Percentiles rank a stretch among this genome's conserved stretches.
phyloP scores from a whole-genome alignment of 1,140 invertebrate genomes.

The Heliconius eleuchia region DNA sequence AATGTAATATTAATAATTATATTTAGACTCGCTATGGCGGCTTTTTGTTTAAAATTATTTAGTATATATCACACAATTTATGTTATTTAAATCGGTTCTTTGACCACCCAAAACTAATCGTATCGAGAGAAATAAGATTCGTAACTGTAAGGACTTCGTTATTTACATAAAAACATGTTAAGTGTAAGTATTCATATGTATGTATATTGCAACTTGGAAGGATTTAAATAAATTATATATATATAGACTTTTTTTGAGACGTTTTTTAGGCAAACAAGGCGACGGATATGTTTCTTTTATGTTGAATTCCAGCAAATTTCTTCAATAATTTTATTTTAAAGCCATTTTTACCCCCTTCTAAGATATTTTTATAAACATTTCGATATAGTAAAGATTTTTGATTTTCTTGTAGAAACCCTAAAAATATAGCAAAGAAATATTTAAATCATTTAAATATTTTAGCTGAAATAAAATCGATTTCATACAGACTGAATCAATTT shows the following conservation, averaged over 20 bases:
- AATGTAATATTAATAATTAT: too few species aligned
- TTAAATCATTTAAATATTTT: background rate
- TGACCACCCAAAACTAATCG: slow-evolving; percentile 7
- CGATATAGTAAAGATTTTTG: too few species aligned
- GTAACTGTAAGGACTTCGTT: slow-evolving; percentile 21
- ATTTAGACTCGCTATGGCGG: too few species aligned
- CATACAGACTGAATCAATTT: background rate
- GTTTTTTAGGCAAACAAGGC: too few species aligned
- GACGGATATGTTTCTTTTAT: too few species aligned
- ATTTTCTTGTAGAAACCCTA: too few species aligned
- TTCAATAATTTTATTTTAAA: too few species aligned
- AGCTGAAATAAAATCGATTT: background rate
- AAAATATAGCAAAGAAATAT: background rate
- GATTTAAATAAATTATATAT: background rate
- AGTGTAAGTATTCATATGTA: background rate
- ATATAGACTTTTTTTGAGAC: too few species aligned
- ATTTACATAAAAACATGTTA: slow-evolving; percentile 20
- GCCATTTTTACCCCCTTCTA: too few species aligned
- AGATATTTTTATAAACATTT: too few species aligned
- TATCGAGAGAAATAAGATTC: background rate
- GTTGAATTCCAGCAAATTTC: too few species aligned
- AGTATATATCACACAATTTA: background rate
- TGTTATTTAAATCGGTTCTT: slow-evolving; percentile 8
- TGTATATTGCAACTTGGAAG: background rate
- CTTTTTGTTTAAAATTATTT: background rate